Evolutionary conservation across 2,797 vertebrate genomes (phyloP).

Genomic region (Phrynocephalus forsythii): DNA sequence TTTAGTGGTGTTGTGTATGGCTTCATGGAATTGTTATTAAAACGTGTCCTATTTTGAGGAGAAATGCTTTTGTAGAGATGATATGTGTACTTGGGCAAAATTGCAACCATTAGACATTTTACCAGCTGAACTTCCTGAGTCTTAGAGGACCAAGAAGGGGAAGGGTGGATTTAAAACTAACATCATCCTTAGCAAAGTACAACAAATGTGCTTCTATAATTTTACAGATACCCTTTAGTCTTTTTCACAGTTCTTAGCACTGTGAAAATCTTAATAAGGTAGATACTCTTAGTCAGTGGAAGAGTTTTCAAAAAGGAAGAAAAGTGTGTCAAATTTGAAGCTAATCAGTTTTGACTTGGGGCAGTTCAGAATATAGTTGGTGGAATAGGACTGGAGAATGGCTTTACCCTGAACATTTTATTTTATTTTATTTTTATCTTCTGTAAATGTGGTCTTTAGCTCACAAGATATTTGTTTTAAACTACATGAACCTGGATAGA

Average conservation of each 20-base stretch:
- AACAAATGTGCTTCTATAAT: constrained; percentile 9
- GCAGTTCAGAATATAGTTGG: constrained; percentile 20
- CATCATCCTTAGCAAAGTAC: background rate
- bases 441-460: background rate
- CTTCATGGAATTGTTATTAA: background rate
- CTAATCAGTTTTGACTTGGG: constrained; percentile 34
- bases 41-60: background rate
- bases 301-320: constrained; percentile 6
- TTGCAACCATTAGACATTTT: background rate
- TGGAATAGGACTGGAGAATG: constrained; percentile 21
- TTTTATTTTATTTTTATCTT: constrained; percentile 47
- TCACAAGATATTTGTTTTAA: background rate
- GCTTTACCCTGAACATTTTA: constrained; percentile 22
- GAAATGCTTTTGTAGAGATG: background rate
- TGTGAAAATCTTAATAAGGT: constrained; percentile 34
- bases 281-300: constrained; percentile 17
- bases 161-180: constrained; percentile 39
- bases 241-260: constrained; percentile 32
- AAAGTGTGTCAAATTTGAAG: constrained; percentile 38
- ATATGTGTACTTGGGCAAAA: background rate
- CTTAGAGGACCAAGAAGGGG: constrained; percentile 38
- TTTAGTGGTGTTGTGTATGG: background rate
- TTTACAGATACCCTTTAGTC: constrained; percentile 45
- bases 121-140: background rate
- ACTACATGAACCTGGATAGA: background rate